Evolutionary conservation across 2,888 invertebrate genomes (phyloP).

Genomic region (Luffia ferchaultella): DNA sequence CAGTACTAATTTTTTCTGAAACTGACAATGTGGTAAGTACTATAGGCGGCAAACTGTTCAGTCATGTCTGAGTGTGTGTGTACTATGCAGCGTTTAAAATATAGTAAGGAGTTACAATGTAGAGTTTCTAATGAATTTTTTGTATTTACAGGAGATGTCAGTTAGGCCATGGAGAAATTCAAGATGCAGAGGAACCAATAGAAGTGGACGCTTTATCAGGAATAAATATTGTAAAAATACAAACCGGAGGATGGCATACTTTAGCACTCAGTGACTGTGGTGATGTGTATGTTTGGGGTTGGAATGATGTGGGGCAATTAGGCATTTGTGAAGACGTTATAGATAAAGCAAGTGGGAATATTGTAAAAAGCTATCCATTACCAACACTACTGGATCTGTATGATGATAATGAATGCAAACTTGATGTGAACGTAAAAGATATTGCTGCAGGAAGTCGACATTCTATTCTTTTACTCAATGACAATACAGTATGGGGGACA

Average conservation of each 20-base stretch:
- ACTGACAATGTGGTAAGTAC: too few relatives aligned
- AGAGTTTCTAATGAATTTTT: too few relatives aligned
- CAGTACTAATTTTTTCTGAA: too few relatives aligned
- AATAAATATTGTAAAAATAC: conserved; percentile 72
- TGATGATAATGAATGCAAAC: conserved; percentile 41
- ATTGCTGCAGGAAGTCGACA: conserved; percentile 82
- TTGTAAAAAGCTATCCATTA: conserved; percentile 29
- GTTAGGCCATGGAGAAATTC: conserved; percentile 80
- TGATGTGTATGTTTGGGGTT: conserved; percentile 91
- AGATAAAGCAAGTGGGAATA: conserved; percentile 10
- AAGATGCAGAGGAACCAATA: conserved; percentile 68
- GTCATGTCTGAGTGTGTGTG: too few relatives aligned
- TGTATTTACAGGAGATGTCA: conserved; percentile 80
- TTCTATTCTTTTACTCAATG: conserved; percentile 73
- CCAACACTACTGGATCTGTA: conserved; percentile 44
- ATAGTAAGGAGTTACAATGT: too few relatives aligned
- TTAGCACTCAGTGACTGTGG: conserved; percentile 80
- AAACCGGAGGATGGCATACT: conserved; percentile 89
- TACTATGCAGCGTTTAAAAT: too few relatives aligned
- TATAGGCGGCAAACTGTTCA: too few relatives aligned
- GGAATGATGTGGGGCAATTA: conserved; percentile 88
- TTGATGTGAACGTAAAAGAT: conserved; percentile 58
- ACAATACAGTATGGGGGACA: conserved; percentile 74
- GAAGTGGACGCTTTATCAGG: conserved; percentile 80
- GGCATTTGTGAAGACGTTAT: conserved; percentile 63